These are phyloP conservation scores for Distichodus sexfasciatus DNA, from an alignment of 2,797 vertebrate species.

Conservation along the genomic window DNA sequence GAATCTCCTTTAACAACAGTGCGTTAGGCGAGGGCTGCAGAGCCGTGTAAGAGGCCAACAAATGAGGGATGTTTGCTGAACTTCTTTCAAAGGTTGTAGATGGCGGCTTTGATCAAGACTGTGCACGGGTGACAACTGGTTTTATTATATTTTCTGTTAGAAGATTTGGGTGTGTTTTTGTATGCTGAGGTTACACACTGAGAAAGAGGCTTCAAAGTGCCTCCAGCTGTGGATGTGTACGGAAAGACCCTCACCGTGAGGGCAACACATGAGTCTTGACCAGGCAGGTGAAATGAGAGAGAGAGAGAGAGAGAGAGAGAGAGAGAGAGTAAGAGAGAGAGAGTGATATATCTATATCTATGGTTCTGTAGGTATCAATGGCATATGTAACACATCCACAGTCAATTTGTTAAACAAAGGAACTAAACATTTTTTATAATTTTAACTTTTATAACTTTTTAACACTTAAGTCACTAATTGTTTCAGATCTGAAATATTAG, in stretches of 20 bases:
- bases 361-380: too few species aligned
- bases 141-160: conserved; percentile 27
- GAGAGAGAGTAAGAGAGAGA: too few species aligned
- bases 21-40: conserved; percentile 12
- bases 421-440: too few species aligned
- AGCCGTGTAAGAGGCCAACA: conserved; percentile 24
- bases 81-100: conserved; percentile 32
- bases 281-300: neutral
- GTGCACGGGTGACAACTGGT: conserved; percentile 17
- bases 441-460: too few species aligned
- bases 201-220: conserved; percentile 27
- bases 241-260: neutral
- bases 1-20: conserved; percentile 24
- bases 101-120: conserved; percentile 33
- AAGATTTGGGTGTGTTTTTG: conserved; percentile 4
- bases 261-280: neutral
- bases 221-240: conserved; percentile 20
- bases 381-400: too few species aligned
- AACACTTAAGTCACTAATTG: too few species aligned
- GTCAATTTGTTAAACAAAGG: too few species aligned
- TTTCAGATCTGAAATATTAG: too few species aligned
- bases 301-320: neutral
- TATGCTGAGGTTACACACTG: neutral
- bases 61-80: conserved; percentile 18
- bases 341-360: too few species aligned